phyloP scores from a whole-genome alignment of 2,888 invertebrate genomes.

The Leptopilina drosophilae region DNA sequence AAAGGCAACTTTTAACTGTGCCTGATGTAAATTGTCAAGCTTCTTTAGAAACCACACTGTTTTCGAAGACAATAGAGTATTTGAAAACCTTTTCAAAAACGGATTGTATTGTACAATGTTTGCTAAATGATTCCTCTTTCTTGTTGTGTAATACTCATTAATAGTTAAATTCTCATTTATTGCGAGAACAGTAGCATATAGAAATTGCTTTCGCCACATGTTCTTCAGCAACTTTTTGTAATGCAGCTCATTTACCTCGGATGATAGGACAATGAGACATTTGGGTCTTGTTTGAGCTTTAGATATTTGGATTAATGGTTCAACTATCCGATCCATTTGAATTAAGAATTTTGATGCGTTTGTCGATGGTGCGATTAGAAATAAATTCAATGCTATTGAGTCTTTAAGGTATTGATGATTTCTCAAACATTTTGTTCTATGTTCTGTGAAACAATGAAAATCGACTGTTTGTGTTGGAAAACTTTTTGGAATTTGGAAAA shows the following conservation, averaged over 20 bases:
- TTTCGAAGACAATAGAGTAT: no score
- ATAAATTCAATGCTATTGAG: neutral
- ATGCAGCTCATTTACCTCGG: no score
- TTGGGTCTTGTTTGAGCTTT: no score
- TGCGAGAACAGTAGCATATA: no score
- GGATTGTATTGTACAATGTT: neutral
- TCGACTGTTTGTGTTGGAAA: neutral
- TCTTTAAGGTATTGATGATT: neutral
- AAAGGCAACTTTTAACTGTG: neutral
- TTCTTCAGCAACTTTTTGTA: neutral
- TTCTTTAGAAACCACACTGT: neutral
- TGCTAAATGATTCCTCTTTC: neutral
- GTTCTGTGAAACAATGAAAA: neutral
- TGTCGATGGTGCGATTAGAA: neutral
- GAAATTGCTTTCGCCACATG: neutral
- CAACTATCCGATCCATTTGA: neutral
- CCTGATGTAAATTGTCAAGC: neutral
- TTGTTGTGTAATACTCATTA: no score
- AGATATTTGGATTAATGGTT: neutral
- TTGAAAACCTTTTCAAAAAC: neutral
- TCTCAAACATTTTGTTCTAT: neutral
- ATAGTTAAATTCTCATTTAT: no score
- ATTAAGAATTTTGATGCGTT: neutral
- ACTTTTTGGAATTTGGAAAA: no score
- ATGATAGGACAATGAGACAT: no score